Base-by-base conservation (phyloP, 2,113 vertebrate species). In the Pomatorhinus ruficollis region DNA sequence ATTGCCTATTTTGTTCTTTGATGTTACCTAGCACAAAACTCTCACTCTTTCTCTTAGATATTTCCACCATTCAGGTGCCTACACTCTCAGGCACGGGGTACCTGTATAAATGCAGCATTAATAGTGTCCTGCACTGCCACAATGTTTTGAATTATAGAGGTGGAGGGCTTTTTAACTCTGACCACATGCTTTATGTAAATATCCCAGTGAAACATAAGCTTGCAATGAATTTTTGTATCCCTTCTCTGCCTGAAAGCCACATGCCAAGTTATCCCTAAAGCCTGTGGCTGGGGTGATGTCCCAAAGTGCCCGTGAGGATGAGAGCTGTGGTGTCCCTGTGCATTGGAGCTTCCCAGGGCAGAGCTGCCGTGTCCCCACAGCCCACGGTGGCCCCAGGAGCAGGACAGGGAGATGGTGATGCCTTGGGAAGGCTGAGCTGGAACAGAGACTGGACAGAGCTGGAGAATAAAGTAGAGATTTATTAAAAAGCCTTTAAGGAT, bases 261-360 rank as follows among this genome's bases (percentile, higher is more conserved):
- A 5, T 33, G 30, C 57, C 40, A 35, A 39, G 33, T 15, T 47
- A 47, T 47, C 45, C 45, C 45, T 47, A 22, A 12, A 47, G 45
- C 45, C 45, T 47, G 21, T 47, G 45, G 21, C 45, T 47, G 45
- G 45, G 45, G 45, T 47, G 45, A 47, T 47, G 21, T 45, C 54
- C 39, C 7, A 2, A 42, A 53, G 76, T 22, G 27, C 47, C 39
- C 0, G 0, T 1, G 9, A 47, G 71, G 59, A 14, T 8, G 37
- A 53, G 61, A 33, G 13, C 30, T 9, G 27, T 11, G 54, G 10
- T 56, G 66, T 69, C 63, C 27, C 53, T 31, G 39, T 3, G 31
- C 42, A 17, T 17, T 44, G 42, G 42, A 44, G 42, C 42, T 17
- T 44, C 42, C 42, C 42, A 44, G 16, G 45, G 45, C 11, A 22